Evolutionary conservation across 92 coral and sea anemone species (phyloP), one percentile per base, ranked within the genome.

Genomic region (Galaxea fascicularis): DNA sequence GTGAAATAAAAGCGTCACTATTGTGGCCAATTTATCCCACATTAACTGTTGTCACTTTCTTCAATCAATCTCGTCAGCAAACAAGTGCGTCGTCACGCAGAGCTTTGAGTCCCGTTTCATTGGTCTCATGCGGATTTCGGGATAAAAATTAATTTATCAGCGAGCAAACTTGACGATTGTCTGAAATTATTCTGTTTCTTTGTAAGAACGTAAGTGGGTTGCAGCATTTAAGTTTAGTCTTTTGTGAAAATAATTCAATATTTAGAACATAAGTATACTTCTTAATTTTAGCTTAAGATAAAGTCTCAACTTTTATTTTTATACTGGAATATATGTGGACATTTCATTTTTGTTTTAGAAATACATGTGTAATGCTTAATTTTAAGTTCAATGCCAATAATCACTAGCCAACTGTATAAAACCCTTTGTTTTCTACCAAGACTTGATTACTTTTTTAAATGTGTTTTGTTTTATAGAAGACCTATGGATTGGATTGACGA

Each of bases 401-500:
- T 46, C 51, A 46, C 12, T 12, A 46, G 51, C 7, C 51, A 46
- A 46, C 51, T 46, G 51, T 46, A 46, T 46, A 5, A 53, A 53
- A 46, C 12, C 28, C 28, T 60, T 60, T 4, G 66, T 60, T 16
- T 60, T 60, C 66, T 14, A 60, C 26, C 26, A 13, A 14, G 66
- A 60, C 28, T 46, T n/a, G 10, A 60, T 60, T 60, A 60, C 28
- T 60, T 60, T 60, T 60, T 14, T 24, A 14, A 60, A 60, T 27
- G 26, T 60, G 26, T 73, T 73, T 73, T 29, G 25, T 73, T 45
- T 30, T 73, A 73, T 62, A 84, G 53, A 27, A 64, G 41, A n/a
- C 72, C 83, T 46, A 85, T 85, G 89, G 83, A 85, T 21, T 85
- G 83, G 89, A 64, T 76, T 20, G 35, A 78, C 79, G 90, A 86